Evolutionary conservation across 2,888 invertebrate genomes (phyloP).

Genomic region (Rotaria magnacalcarata): DNA sequence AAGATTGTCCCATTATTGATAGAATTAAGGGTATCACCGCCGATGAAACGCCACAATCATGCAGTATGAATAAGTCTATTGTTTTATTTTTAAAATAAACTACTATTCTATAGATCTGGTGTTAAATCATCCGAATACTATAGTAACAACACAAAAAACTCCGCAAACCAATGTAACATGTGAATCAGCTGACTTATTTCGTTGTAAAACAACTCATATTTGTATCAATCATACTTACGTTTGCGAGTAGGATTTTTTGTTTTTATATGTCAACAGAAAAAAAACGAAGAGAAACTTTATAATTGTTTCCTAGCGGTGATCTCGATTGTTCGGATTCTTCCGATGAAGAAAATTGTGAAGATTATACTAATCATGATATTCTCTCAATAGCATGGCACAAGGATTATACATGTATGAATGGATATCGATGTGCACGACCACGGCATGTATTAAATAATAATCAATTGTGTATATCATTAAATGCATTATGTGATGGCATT

Average conservation of each 20-base stretch:
- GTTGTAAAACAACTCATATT: constrained; percentile 9
- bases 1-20: constrained; percentile 8
- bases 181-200: neutral
- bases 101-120: neutral
- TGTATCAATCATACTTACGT: constrained; percentile 32
- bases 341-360: neutral
- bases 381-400: neutral
- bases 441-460: neutral
- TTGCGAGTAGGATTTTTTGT: neutral
- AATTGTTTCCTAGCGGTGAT: neutral
- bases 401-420: neutral
- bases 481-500: neutral
- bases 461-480: neutral
- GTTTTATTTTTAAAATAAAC: neutral
- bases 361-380: neutral
- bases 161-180: neutral
- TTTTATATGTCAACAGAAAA: too few species aligned
- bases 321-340: constrained; percentile 7
- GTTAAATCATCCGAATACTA: neutral
- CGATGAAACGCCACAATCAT: neutral
- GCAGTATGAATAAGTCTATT: neutral
- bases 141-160: neutral
- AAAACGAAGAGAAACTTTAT: neutral
- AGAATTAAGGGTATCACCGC: neutral
- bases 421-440: constrained; percentile 2